Base-by-base conservation (phyloP, 2,888 invertebrate species). In the Eupithecia inturbata region DNA sequence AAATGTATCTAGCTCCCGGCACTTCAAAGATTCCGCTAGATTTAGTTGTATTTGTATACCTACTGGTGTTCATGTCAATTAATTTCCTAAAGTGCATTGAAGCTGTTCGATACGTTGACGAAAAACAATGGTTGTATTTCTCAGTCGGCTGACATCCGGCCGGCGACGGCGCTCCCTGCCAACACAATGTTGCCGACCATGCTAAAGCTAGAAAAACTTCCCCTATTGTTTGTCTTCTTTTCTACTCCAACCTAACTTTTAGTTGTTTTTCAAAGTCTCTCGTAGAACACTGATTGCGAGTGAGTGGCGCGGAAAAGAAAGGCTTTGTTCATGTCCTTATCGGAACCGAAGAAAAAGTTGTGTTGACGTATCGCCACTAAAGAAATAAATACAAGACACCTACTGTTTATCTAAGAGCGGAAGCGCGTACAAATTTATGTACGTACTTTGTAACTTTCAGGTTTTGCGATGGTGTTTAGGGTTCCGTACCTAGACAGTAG, bases 31-130 rank as follows among this genome's bases (percentile, higher is more conserved):
- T 87, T 89, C 84, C 85, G 88, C 87, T 88, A 85, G 81, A 86
- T 88, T 89, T 88, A 89, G 85, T 91, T 89, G 88, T 86, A 84
- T 85, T 53, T 49, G n/a, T 49, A 45, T 19, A 63, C 19, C n/a
- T 33, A 19, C 4, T 19, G 87, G 90, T 90, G 19, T 19, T 85
- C 85, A 85, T 89, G 89, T 91, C 91, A 92, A 91, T 92, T 93
- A 91, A 92, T 92, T 92, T 91, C 84, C 85, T 89, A 90, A 91
- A 92, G 91, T 91, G 89, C 88, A 86, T 84, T 90, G 88, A 89
- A 88, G 86, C 83, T 85, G 85, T 85, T 82, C 79, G 86, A 86
- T 87, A 85, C 84, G 85, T 85, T 86, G 85, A 88, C 87, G 84
- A 87, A 87, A 88, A 90, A 91, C 91, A 91, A 92, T 86, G 88